Conservation (phyloP, 2,113 vertebrate genomes). For the Mesitornis unicolor region DNA sequence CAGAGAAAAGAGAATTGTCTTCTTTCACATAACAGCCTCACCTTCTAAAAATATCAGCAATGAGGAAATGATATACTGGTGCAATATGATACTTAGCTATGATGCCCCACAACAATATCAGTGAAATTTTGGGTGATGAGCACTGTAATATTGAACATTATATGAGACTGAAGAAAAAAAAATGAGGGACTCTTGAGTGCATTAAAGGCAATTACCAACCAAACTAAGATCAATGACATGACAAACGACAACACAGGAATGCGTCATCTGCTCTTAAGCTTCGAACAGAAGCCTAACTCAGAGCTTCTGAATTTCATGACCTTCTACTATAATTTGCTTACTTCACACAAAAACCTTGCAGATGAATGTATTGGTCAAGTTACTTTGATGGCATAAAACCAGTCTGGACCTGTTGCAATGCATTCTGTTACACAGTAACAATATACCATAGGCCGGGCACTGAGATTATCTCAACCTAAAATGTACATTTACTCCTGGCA, state of each 20-base stretch:
- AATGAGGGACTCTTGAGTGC: constrained; percentile 8
- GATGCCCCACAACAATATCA: not conserved
- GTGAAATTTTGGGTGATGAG: constrained; percentile 26
- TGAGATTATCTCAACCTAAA: not conserved
- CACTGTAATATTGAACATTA: not conserved
- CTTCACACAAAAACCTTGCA: not conserved
- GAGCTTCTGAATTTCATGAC: not conserved
- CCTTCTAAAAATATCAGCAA: not conserved
- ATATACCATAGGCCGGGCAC: not conserved
- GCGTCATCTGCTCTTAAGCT: not conserved
- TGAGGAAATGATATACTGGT: not conserved
- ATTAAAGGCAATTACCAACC: constrained; percentile 60
- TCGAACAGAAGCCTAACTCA: not conserved
- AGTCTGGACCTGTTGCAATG: not conserved
- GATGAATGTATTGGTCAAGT: not conserved
- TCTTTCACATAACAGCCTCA: not conserved
- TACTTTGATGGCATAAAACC: not conserved
- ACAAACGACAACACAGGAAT: constrained; percentile 12
- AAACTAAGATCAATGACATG: constrained; percentile 27
- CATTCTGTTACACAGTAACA: not conserved
- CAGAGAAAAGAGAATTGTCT: not conserved
- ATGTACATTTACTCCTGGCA: not conserved
- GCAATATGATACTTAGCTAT: not conserved
- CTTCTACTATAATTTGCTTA: not conserved
- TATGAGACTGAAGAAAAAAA: not conserved